Evolutionary conservation across 2,888 invertebrate genomes (phyloP), one percentile per base, ranked within the genome.

Genomic region (Silvanus unidentatus): DNA sequence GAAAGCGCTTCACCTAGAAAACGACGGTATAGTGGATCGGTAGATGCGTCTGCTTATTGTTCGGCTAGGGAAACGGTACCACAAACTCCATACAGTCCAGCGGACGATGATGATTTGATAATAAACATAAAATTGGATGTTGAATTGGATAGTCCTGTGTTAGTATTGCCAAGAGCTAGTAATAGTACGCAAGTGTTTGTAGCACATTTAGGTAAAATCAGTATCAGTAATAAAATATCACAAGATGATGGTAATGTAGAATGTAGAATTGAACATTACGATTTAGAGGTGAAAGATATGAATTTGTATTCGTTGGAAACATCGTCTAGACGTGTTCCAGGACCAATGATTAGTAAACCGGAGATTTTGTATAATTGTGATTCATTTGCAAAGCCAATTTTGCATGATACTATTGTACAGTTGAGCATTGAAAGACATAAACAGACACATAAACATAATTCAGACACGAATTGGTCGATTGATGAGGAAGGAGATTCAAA

Each of bases 191-290:
- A 92, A 65, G 93, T 95, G 42, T 78, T 95, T 57, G 89, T 96
- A 32, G 92, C 91, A 11, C 94, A 94, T 76, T 78, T 97, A 53
- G 96, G 96, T 30, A 86, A 89, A 67, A 95, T 95, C 68, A 81
- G 84, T 16, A 74, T 82, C 46, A 72, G 59, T 15, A 70, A 72
- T 59, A 67, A 42, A 41, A 52, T 41, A 51, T 52, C 39, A 32
- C 39, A 41, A 28, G 43, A 55, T 12, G 50, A 46, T 13, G 57
- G 58, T 16, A 59, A 57, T 45, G 45, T 48, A 5, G 65, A 65
- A 14, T 50, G 58, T 13, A 62, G 62, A 54, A 55, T 55, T 10
- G 73, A 74, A 52, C 68, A 67, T 54, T 87, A 86, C 69, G 73
- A 73, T 43, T 77, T 93, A 46, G 86, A 86, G 65, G 79, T 94